Evolutionary conservation across 1,140 invertebrate species (phyloP).

Genomic region (Drosophila tani): DNA sequence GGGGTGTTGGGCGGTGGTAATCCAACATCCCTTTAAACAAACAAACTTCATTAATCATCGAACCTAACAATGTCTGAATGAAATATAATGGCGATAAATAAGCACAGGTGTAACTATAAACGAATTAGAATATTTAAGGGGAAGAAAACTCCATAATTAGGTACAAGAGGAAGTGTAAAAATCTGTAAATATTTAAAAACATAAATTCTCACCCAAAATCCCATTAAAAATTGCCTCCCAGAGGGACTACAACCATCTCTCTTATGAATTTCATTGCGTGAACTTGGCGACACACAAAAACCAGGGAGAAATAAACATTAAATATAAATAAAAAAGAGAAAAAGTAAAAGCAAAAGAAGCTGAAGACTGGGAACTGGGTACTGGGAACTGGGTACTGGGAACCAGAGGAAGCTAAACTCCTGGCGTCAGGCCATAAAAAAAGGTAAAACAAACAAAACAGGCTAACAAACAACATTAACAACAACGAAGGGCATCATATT

Average conservation of each 20-base stretch:
- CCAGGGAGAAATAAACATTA: constrained; percentile 13
- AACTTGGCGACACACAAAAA: constrained; percentile 39
- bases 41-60: constrained; percentile 32
- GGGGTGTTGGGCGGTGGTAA: neutral
- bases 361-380: neutral
- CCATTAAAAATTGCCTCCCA: neutral
- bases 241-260: neutral
- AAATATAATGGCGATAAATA: constrained; percentile 5
- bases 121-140: constrained; percentile 1
- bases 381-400: too few relatives aligned
- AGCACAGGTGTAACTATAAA: constrained; percentile 5
- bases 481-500: constrained; percentile 12
- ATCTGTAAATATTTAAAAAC: constrained; percentile 7
- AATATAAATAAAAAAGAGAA: constrained; percentile 9
- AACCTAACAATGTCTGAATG: neutral
- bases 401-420: constrained; percentile 28
- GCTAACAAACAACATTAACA: constrained; percentile 27
- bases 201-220: constrained; percentile 12
- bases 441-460: constrained; percentile 38
- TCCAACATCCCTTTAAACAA: constrained; percentile 7
- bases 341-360: constrained; percentile 8
- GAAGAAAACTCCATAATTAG: neutral
- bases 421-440: constrained; percentile 40
- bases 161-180: neutral
- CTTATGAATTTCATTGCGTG: constrained; percentile 35